Base-by-base conservation (phyloP, 2,888 invertebrate species). In the Caenorhabditis becei region DNA sequence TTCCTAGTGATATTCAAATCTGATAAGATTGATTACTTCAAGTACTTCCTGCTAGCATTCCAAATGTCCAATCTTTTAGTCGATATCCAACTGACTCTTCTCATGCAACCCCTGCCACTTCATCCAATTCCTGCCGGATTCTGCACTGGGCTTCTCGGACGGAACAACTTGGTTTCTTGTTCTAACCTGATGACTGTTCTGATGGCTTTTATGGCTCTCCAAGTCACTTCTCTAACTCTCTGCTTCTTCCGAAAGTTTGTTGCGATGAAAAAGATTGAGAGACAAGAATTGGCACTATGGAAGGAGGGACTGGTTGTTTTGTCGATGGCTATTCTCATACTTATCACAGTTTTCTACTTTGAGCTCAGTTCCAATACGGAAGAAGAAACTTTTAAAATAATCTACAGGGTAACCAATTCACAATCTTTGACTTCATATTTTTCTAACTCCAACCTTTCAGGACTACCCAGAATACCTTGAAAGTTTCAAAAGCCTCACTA, bases 101-200 rank as follows among this genome's bases (percentile, higher is more conserved):
- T 54, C 8, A 41, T 66, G 37, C 54, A 66, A 28, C 66, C 66
- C 0, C 32, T 35, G 7, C 26, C 66, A 16, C 26, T 66, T 16
- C 14, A 18, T 14, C 66, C 66, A 3, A 26, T 66, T n/a, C 18
- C 51, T 1, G 54, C 44, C 0, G 66, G 54, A 2, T 56, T 32
- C 18, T 32, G 54, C 14, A 56, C 32, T 11, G 54, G 54, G 3
- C 1, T 5, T 10, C 32, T 56, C 1, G n/a, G n/a, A 5, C 20
- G 7, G 14, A 26, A 26, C 16, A 14, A 26, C 54, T n/a, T 1
- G 8, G 1, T 56, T 5, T 32, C 54, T 23, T 32, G 54, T 11
- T n/a, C 1, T 32, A 4, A 14, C 4, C 5, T 28, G 28, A 56
- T 28, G 54, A 26, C 23, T 20, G 16, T 53, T 26, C 2, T 16